Evolutionary conservation across 64 coral and sea anemone genomes (phyloP).

Genomic region (Catalaphyllia jardinei): DNA sequence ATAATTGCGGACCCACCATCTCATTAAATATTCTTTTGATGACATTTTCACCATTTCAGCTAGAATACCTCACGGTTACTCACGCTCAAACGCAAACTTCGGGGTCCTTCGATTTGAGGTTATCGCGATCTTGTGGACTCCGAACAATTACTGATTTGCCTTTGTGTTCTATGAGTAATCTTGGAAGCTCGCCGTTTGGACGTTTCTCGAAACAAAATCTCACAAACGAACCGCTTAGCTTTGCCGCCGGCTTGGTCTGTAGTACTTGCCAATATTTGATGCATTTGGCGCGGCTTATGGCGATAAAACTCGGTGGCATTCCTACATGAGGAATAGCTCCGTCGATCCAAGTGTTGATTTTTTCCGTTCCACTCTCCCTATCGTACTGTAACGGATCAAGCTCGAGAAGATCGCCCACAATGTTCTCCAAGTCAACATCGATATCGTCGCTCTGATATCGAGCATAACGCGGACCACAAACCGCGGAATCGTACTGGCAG

Average conservation of each 20-base stretch:
- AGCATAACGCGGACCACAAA: conserved; percentile 71
- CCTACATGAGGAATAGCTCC: conserved; percentile 56
- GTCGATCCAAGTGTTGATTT: conserved; percentile 90
- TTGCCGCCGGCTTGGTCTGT: conserved; percentile 78
- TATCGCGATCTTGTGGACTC: conserved; percentile 44
- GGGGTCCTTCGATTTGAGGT: conserved; percentile 31
- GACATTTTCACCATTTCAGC: neutral
- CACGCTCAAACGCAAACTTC: conserved; percentile 49
- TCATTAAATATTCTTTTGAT: conserved; percentile 61
- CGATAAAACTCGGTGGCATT: conserved; percentile 77
- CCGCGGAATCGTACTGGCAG: conserved; percentile 53
- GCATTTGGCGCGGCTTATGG: conserved; percentile 85
- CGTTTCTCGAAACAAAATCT: conserved; percentile 88
- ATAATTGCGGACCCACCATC: neutral
- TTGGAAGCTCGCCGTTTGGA: conserved; percentile 83
- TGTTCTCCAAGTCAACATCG: conserved; percentile 83
- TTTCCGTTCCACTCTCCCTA: conserved; percentile 66
- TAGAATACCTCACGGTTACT: neutral
- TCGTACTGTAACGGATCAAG: conserved; percentile 88
- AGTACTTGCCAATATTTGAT: conserved; percentile 94
- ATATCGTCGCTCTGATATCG: conserved; percentile 72
- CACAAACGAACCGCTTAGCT: conserved; percentile 88
- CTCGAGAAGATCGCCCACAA: conserved; percentile 85
- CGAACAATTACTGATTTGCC: conserved; percentile 86
- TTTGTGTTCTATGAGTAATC: conserved; percentile 91